These are phyloP conservation scores for Tichodroma muraria DNA, from an alignment of 2,113 vertebrate genomes.

Conservation along the genomic window DNA sequence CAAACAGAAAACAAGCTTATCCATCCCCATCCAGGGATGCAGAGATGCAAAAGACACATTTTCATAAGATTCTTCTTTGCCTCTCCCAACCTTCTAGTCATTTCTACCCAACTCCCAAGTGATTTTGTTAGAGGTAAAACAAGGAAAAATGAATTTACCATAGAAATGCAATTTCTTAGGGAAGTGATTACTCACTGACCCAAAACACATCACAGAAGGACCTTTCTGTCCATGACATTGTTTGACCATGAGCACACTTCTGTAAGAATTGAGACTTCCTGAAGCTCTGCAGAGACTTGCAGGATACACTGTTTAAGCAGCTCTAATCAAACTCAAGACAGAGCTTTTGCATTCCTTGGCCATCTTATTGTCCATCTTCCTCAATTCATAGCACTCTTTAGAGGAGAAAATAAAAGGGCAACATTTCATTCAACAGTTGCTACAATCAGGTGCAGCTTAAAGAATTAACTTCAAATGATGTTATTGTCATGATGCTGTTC, in stretches of 20 bases:
- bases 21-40: neutral
- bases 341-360: neutral
- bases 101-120: neutral
- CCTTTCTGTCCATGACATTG: neutral
- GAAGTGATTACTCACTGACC: neutral
- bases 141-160: neutral
- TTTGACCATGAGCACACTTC: neutral
- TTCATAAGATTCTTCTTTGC: neutral
- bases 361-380: neutral
- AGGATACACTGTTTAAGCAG: neutral
- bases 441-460: neutral
- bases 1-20: neutral
- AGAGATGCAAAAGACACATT: neutral
- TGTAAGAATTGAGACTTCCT: neutral
- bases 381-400: neutral
- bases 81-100: neutral
- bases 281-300: neutral
- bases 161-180: neutral
- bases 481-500: neutral
- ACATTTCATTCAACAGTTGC: neutral
- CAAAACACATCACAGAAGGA: neutral
- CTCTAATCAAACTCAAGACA: neutral
- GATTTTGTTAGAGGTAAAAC: neutral
- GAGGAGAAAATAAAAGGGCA: neutral
- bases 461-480: neutral